Conservation (phyloP, 2,113 vertebrate species). For the Epinephelus fuscoguttatus region DNA sequence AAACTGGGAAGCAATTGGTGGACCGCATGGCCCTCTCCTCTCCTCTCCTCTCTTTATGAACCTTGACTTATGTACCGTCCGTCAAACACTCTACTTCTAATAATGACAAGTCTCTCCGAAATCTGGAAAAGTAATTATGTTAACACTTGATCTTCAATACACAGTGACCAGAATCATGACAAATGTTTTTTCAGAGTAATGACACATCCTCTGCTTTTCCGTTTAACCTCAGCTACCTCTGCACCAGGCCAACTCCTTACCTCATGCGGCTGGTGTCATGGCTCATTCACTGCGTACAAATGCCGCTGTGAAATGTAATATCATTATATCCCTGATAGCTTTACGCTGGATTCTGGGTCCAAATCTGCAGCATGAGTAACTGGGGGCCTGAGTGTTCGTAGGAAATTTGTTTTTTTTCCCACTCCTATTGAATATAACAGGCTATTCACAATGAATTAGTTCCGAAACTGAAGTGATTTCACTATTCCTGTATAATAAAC, state of each 20-base stretch:
- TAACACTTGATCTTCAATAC: constrained; percentile 71
- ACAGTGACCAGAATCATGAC: constrained; percentile 71
- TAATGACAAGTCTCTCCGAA: constrained; percentile 50
- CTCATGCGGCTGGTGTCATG: constrained; percentile 70
- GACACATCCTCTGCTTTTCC: constrained; percentile 77
- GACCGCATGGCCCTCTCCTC: constrained; percentile 16
- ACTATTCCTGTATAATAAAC: constrained; percentile 37
- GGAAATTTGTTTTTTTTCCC: not conserved
- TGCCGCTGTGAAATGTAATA: constrained; percentile 67
- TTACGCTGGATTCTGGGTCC: constrained; percentile 45
- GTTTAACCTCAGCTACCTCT: constrained; percentile 73
- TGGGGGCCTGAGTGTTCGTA: not conserved
- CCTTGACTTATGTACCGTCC: constrained; percentile 24
- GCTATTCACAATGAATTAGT: constrained; percentile 43
- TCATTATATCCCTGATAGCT: constrained; percentile 56
- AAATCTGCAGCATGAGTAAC: constrained; percentile 51
- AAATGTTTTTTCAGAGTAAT: constrained; percentile 73
- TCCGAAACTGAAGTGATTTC: constrained; percentile 36
- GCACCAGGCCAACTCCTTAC: constrained; percentile 69
- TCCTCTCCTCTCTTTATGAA: constrained; percentile 2
- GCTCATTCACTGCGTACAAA: constrained; percentile 62
- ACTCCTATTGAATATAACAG: constrained; percentile 37
- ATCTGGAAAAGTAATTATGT: constrained; percentile 75
- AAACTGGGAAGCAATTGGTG: constrained; percentile 41
- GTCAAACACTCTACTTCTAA: constrained; percentile 49